Evolutionary conservation across 2,797 vertebrate species (phyloP).

Genomic region (Sebastiscus albofasciatus): DNA sequence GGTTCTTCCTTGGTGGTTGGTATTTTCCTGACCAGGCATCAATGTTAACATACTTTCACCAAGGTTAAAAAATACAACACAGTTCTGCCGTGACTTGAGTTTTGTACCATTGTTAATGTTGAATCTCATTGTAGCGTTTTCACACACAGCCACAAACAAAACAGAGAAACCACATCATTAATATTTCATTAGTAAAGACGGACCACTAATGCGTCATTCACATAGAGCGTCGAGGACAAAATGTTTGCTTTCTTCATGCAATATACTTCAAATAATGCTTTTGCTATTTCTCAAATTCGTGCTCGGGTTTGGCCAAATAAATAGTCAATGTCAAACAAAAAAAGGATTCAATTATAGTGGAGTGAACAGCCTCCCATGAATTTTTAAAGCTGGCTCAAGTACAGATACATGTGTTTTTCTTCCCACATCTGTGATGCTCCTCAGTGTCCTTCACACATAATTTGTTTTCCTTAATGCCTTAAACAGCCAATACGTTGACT

Average conservation of each 20-base stretch:
- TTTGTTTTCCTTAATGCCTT: conserved; percentile 47
- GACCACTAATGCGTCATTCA: neutral
- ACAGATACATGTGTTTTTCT: neutral
- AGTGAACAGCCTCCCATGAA: neutral
- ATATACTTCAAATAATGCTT: neutral
- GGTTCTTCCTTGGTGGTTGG: neutral
- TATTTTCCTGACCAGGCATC: neutral
- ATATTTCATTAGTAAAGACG: neutral
- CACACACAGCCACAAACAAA: neutral
- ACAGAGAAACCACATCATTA: neutral
- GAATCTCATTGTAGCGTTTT: neutral
- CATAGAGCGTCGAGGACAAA: neutral
- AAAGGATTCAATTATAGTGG: neutral
- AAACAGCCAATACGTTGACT: conserved; percentile 56
- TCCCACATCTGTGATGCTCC: conserved; percentile 12
- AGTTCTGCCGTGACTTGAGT: neutral
- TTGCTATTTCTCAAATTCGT: neutral
- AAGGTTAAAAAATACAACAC: neutral
- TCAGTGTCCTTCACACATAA: conserved; percentile 53
- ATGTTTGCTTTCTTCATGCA: neutral
- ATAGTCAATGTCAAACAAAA: conserved; percentile 8
- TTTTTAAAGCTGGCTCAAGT: conserved; percentile 12
- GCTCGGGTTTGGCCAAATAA: neutral
- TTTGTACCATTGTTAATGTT: neutral
- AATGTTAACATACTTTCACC: neutral